Evolutionary conservation across 2,888 invertebrate genomes (phyloP).

Genomic region (Prosopocoilus inquinatus): DNA sequence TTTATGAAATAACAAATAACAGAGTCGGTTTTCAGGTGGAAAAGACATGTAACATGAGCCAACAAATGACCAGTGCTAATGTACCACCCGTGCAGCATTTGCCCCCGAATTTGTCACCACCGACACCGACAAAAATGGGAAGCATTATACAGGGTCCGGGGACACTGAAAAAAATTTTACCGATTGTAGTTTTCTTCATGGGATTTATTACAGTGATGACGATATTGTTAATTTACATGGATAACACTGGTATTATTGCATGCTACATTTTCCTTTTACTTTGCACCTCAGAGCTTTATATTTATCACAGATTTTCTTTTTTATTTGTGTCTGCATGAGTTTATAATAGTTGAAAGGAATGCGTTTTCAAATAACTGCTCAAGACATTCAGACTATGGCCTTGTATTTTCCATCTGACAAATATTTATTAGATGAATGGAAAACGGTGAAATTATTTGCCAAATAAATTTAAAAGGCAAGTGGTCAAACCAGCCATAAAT

Average conservation of each 20-base stretch:
- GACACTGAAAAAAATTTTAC: slow-evolving; percentile 43
- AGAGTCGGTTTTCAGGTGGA: neutral
- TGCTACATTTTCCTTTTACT: neutral
- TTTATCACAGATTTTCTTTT: neutral
- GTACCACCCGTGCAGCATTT: slow-evolving; percentile 16
- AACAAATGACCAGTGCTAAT: slow-evolving; percentile 12
- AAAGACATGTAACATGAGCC: slow-evolving; percentile 26
- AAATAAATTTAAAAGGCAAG: too few relatives aligned
- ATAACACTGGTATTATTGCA: slow-evolving; percentile 64
- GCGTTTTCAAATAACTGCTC: too few relatives aligned
- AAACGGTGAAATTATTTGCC: too few relatives aligned
- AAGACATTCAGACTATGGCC: too few relatives aligned
- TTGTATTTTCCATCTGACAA: too few relatives aligned
- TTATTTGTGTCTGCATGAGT: neutral
- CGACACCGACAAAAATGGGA: slow-evolving; percentile 35
- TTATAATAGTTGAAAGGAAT: too few relatives aligned
- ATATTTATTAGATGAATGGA: too few relatives aligned
- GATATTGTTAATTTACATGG: slow-evolving; percentile 75
- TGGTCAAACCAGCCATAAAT: too few relatives aligned
- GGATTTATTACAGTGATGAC: slow-evolving; percentile 81
- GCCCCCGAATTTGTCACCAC: slow-evolving; percentile 30
- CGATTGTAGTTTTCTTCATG: slow-evolving; percentile 70
- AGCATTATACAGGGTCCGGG: slow-evolving; percentile 27
- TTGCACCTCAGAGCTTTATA: neutral
- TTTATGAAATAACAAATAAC: too few relatives aligned